A percentile compares a stretch with the other conserved stretches of the same genome.
Evolutionary conservation across 1,140 invertebrate species (phyloP).

Genomic region (Tigriopus japonicus): DNA sequence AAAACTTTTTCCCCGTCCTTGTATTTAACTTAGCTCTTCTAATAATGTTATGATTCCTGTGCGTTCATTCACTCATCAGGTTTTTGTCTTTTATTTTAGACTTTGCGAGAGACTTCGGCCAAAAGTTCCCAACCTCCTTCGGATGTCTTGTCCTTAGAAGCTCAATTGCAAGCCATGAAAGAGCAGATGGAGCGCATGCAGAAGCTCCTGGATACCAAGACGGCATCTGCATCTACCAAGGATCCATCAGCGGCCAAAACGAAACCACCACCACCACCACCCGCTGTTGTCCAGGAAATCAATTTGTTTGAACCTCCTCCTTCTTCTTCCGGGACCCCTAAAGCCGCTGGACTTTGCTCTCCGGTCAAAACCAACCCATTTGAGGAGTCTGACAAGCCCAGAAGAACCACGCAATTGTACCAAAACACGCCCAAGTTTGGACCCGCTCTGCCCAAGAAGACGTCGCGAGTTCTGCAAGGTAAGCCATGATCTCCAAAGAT

Average conservation of each 20-base stretch:
- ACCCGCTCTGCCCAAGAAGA: not conserved
- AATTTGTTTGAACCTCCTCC: not conserved
- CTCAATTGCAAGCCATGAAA: not conserved
- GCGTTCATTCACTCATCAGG: too few species aligned
- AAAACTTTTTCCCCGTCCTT: too few species aligned
- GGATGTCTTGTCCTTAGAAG: not conserved
- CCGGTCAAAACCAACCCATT: not conserved
- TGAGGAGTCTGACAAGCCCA: not conserved
- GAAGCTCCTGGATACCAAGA: not conserved
- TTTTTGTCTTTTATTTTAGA: too few species aligned
- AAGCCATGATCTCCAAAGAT: too few species aligned
- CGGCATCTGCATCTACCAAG: not conserved
- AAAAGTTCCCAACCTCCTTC: not conserved
- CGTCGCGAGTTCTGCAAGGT: not conserved
- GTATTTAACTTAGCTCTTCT: too few species aligned
- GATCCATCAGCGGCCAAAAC: too few species aligned
- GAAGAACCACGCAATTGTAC: not conserved
- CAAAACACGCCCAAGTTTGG: conserved; percentile 6
- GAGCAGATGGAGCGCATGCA: not conserved
- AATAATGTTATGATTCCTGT: too few species aligned
- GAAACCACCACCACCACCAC: not conserved
- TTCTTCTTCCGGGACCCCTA: not conserved
- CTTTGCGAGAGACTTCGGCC: too few species aligned
- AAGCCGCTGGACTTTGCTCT: not conserved
- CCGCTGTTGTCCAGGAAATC: not conserved